Percentiles rank a stretch among this genome's conserved stretches.
phyloP scores from a whole-genome alignment of 2,797 vertebrate genomes.

The Sebastes taczanowskii region DNA sequence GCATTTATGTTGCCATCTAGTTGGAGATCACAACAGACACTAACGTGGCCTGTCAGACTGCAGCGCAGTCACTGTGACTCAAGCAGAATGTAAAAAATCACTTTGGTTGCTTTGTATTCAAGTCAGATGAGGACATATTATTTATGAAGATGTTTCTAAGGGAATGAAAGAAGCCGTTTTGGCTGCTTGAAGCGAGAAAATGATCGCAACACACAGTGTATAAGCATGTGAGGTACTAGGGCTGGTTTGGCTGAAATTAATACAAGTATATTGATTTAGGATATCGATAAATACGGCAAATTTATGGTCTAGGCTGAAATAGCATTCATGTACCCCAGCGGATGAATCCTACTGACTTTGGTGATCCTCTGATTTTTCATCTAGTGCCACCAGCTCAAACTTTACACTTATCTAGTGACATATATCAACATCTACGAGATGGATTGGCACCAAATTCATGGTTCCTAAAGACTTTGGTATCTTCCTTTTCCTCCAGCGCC shows the following conservation, averaged over 20 bases:
- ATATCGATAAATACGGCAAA: not conserved
- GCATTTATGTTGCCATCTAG: conserved; percentile 4
- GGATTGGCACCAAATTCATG: not conserved
- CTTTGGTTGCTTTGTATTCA: not conserved
- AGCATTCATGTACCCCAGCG: not conserved
- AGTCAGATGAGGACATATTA: not conserved
- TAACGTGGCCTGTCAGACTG: not conserved
- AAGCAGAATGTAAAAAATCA: not conserved
- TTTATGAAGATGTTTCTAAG: not conserved
- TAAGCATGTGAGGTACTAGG: no score
- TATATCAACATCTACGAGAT: no score
- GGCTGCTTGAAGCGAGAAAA: not conserved
- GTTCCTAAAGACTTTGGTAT: no score
- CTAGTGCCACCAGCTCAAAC: not conserved
- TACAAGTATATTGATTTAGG: not conserved
- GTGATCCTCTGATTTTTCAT: not conserved
- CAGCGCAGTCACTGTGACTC: not conserved
- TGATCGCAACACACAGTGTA: not conserved
- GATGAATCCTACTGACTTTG: no score
- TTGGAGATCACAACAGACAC: not conserved
- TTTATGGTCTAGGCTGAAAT: no score
- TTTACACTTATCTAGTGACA: not conserved
- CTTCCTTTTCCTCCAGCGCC: no score
- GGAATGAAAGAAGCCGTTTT: not conserved
- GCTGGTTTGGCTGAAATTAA: not conserved